Percentiles rank a stretch among this genome's conserved stretches.
Evolutionary conservation across 1,140 invertebrate genomes (phyloP).

Genomic region (Diorhabda carinulata): DNA sequence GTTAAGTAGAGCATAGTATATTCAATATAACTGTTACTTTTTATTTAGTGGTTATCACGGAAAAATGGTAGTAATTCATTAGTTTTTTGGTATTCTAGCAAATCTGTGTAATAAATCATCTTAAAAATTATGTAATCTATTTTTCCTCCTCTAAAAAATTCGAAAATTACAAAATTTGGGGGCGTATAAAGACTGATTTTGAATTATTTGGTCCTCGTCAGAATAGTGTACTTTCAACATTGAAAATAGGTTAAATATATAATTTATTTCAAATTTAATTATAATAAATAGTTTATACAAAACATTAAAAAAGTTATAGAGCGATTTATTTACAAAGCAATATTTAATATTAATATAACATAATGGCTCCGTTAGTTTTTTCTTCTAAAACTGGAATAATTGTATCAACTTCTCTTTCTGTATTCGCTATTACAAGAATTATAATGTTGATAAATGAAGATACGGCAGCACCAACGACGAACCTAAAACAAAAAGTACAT

Average conservation of each 20-base stretch:
- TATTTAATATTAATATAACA: conserved; percentile 63
- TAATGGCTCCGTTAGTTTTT: conserved; percentile 79
- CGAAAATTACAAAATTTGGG: no score
- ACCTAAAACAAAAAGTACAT: conserved; percentile 54
- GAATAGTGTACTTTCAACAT: no score
- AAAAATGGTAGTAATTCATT: conserved; percentile 13
- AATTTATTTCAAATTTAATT: no score
- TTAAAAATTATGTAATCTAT: no score
- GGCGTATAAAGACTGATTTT: no score
- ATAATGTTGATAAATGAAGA: conserved; percentile 72
- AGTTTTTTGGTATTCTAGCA: neutral
- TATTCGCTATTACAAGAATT: conserved; percentile 68
- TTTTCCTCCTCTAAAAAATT: no score
- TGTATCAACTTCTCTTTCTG: conserved; percentile 60
- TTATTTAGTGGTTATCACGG: conserved; percentile 14
- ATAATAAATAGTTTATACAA: no score
- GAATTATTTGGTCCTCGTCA: no score
- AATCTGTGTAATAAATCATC: no score
- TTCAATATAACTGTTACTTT: neutral
- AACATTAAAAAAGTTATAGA: no score
- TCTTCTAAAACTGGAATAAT: conserved; percentile 70
- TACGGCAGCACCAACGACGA: conserved; percentile 68
- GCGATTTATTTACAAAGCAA: no score
- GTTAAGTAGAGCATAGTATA: neutral
- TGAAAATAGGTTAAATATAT: no score